Evolutionary conservation across 2,888 invertebrate genomes (phyloP), one percentile per base, ranked within the genome.

Genomic region (Pelosia muscerda): DNA sequence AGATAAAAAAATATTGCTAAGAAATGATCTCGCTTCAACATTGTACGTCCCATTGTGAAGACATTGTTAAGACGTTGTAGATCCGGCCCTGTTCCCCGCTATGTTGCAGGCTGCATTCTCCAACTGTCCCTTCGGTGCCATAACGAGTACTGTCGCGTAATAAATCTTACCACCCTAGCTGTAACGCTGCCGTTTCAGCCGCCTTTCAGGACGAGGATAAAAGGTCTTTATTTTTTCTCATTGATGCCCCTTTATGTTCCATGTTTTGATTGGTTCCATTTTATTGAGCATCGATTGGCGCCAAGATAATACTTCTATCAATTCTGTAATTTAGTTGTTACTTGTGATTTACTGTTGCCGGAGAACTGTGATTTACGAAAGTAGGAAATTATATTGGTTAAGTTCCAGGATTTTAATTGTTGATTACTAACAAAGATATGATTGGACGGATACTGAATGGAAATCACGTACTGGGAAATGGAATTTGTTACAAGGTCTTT

Each of bases 181-280:
- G 81, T 84, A 87, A 85, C 82, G 75, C 72, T 78, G 87, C 84
- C 86, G 82, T 84, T 87, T 86, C 90, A 90, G 90, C 89, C 90
- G 87, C 87, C 89, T 90, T 91, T 92, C 92, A 91, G 86, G 84
- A 86, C 75, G 79, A 77, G 91, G 90, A 92, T 92, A 91, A 93
- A 93, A 90, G 90, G 89, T 89, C 92, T 93, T 92, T 92, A 92
- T 93, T 92, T 93, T 91, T 92, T 89, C 90, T 84, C 87, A 87
- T 88, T 90, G 88, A 87, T 88, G 86, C 88, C 88, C 90, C 87
- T 90, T 90, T 88, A 88, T 86, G 81, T 81, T 75, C 73, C 71
- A 68, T 81, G 88, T 88, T 90, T 90, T 92, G 91, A 92, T 91
- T 91, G 89, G 89, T 87, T 84, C 82, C 81, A 82, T 85, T 90